Base-by-base conservation (phyloP, 2,888 invertebrate species). In the Meteorus colon region DNA sequence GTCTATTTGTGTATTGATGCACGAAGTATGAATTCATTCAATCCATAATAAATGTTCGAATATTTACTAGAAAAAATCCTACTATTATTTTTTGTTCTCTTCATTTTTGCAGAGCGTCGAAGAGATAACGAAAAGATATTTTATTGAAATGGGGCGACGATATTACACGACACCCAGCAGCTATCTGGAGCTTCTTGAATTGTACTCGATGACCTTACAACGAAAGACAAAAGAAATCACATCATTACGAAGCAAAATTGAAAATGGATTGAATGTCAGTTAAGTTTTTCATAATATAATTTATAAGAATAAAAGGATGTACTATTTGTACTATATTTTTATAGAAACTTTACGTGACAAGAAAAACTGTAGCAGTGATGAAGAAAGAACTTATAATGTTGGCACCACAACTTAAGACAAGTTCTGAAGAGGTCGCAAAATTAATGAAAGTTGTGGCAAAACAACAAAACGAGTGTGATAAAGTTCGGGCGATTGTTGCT, bases 151-250 rank as follows among this genome's bases (percentile, higher is more conserved):
- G 93, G 93, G 95, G 80, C 91, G 97, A 0, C 93, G 95, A 84
- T 97, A 96, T 90, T 97, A 97, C 88, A 96, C 96, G 2, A 97
- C 97, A 0, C 97, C 97, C 0, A 97, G 96, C 88, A 96, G 96
- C 86, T 97, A 97, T 87, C 90, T 97, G 79, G 96, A 97, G 86
- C 90, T 97, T 48, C 91, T 97, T 41, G 96, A 95, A 85, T 91
- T 96, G 0, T 97, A 96, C 86, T 90, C 94, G 71, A 89, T 89
- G 14, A 93, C 96, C 87, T 89, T 97, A 2, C 90, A 92, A 41
- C 94, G 92, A 72, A 94, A 94, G 83, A 94, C 93, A 77, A 93
- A 93, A 78, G 92, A 94, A 84, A 94, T 95, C 51, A 92, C 92
- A 31, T 91, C 92, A 62, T 92, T 92, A 14, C 91, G 91, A 77